Evolutionary conservation across 2,888 invertebrate genomes (phyloP), one percentile per base, ranked within the genome.

Genomic region (Hirtodrosophila histrioides): DNA sequence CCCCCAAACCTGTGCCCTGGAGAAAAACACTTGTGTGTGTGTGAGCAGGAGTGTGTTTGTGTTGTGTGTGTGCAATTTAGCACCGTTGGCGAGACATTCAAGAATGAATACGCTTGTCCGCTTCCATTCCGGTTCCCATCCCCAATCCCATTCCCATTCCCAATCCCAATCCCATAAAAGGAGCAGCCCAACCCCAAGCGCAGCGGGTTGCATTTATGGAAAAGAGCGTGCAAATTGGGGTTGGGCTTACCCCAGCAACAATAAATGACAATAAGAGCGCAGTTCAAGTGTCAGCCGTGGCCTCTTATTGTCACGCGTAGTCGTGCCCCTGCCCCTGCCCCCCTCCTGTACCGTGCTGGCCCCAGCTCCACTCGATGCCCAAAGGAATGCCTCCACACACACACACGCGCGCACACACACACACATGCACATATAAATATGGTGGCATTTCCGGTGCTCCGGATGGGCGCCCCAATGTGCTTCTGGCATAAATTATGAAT

Each of bases 401-500:
- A 37, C 40, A 36, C 60, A 62, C 66, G 35, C 40, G 33, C 53
- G 46, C 40, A 46, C 57, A 48, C 45, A 69, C 41, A 44, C 48
- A 61, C 51, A 53, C 48, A 54, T 62, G 60, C 62, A 69, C 69
- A 75, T 64, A 82, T 72, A 71, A 78, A 86, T 79, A 82, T 79
- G 82, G 72, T 77, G 89, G 83, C 78, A 85, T 85, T 83, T 83
- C 85, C 84, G 78, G 74, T 78, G 76, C 73, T 72, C 64, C 75
- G 63, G 51, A 66, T 75, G 78, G 61, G 65, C 75, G 63, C 50
- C 67, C 81, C 78, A 75, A 83, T 83, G 84, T 72, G 82, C 87
- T 78, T 72, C 75, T 78, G 80, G 78, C 82, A 89, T 88, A 88
- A 88, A 88, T 88, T 88, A 89, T 88, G 88, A 86, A 88, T 86